These are phyloP conservation scores for Proctacanthus coquilletti DNA, from an alignment of 1,140 invertebrate species.

Conservation along the genomic window DNA sequence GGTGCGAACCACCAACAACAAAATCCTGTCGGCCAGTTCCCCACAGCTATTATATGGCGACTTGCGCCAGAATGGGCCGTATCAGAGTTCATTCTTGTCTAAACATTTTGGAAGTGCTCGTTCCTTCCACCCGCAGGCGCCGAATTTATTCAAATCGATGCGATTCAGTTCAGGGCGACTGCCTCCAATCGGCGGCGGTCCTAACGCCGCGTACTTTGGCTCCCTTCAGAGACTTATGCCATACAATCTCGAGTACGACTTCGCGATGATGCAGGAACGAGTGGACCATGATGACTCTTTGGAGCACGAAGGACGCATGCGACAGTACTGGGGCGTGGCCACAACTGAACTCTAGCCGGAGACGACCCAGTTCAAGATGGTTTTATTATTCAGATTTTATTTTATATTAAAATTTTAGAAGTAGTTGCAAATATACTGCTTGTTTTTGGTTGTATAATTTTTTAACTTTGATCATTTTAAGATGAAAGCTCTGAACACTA, in stretches of 20 bases:
- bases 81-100: conserved; percentile 40
- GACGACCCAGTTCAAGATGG: too few relatives aligned
- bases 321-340: conserved; percentile 74
- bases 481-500: too few relatives aligned
- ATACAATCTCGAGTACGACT: conserved; percentile 71
- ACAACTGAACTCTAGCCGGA: conserved; percentile 67
- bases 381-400: too few relatives aligned
- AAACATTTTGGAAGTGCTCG: conserved; percentile 64
- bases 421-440: too few relatives aligned
- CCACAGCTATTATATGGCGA: conserved; percentile 15
- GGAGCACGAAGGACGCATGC: conserved; percentile 63
- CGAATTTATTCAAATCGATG: conserved; percentile 17
- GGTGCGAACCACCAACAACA: conserved; percentile 17
- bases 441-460: too few relatives aligned
- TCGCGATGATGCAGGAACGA: conserved; percentile 62
- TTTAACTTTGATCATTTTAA: too few relatives aligned
- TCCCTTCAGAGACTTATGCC: conserved; percentile 68
- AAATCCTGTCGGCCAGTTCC: conserved; percentile 25
- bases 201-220: conserved; percentile 72
- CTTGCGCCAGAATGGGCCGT: conserved; percentile 12
- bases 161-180: conserved; percentile 24
- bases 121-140: conserved; percentile 44
- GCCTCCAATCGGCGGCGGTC: conserved; percentile 43
- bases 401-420: too few relatives aligned
- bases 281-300: conserved; percentile 44